Conservation (phyloP, 2,113 vertebrate genomes). For the Patagioenas fasciata region DNA sequence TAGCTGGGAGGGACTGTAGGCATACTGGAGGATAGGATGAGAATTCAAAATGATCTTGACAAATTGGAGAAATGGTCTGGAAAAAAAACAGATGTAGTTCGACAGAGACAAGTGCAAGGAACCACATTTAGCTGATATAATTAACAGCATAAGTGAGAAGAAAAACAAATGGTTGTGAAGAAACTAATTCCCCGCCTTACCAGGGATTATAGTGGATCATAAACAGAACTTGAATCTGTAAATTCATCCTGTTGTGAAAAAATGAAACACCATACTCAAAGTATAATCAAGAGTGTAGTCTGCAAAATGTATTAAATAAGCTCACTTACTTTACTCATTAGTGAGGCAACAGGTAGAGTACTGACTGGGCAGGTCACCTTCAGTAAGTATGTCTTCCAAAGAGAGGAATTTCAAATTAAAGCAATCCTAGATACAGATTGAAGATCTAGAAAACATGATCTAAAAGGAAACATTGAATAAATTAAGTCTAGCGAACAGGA, state of each 20-base stretch:
- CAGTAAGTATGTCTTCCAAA: background rate
- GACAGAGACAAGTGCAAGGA: background rate
- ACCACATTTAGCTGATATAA: slow-evolving; percentile 12
- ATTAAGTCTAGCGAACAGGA: background rate
- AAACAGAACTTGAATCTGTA: background rate
- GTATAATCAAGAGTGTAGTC: background rate
- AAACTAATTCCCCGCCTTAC: background rate
- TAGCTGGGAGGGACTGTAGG: slow-evolving; percentile 20
- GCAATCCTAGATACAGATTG: background rate
- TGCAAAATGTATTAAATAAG: background rate
- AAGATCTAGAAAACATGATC: background rate
- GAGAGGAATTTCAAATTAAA: background rate
- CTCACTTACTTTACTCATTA: background rate
- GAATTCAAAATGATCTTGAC: slow-evolving; percentile 43
- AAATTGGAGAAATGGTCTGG: slow-evolving; percentile 38
- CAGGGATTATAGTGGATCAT: background rate
- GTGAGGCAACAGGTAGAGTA: background rate
- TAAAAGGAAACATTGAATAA: background rate
- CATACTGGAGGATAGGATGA: background rate
- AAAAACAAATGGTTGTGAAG: background rate
- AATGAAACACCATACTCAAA: background rate
- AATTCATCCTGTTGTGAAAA: background rate
- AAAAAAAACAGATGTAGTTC: slow-evolving; percentile 24
- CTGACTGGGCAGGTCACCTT: background rate
- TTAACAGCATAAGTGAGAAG: background rate